Evolutionary conservation across 2,113 vertebrate genomes (phyloP).

Genomic region (Astatotilapia flaviijosephi): DNA sequence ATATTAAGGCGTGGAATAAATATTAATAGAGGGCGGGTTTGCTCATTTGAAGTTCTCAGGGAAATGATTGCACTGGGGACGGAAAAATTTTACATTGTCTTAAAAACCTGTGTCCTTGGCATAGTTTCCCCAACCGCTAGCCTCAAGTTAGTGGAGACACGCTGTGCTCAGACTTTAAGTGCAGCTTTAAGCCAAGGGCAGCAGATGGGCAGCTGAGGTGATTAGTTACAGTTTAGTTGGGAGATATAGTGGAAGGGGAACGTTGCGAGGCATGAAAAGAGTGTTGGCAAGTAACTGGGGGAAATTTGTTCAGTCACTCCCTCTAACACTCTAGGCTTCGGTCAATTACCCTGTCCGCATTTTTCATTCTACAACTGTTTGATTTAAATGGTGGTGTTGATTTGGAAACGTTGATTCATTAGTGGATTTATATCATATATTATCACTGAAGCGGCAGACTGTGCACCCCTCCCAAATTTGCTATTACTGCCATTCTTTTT

Average conservation of each 20-base stretch:
- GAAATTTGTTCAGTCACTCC: slow-evolving; percentile 46
- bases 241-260: slow-evolving; percentile 27
- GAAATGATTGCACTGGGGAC: slow-evolving; percentile 6
- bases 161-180: neutral
- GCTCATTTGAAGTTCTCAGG: slow-evolving; percentile 36
- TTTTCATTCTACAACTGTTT: slow-evolving; percentile 33
- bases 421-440: slow-evolving; percentile 20
- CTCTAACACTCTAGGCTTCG: slow-evolving; percentile 18
- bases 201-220: slow-evolving; percentile 38
- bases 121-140: neutral
- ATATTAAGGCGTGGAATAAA: slow-evolving; percentile 41
- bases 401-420: slow-evolving; percentile 61
- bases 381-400: slow-evolving; percentile 20
- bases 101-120: slow-evolving; percentile 46
- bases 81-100: slow-evolving; percentile 54
- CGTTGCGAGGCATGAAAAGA: slow-evolving; percentile 43
- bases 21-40: slow-evolving; percentile 58
- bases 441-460: neutral
- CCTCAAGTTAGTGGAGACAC: slow-evolving; percentile 18
- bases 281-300: slow-evolving; percentile 33
- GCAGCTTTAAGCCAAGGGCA: slow-evolving; percentile 23
- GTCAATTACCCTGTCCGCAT: slow-evolving; percentile 43
- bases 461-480: neutral
- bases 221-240: slow-evolving; percentile 44
- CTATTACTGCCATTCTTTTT: neutral